Base-by-base conservation (phyloP, 2,113 vertebrate genomes). In the Amphilophus citrinellus region DNA sequence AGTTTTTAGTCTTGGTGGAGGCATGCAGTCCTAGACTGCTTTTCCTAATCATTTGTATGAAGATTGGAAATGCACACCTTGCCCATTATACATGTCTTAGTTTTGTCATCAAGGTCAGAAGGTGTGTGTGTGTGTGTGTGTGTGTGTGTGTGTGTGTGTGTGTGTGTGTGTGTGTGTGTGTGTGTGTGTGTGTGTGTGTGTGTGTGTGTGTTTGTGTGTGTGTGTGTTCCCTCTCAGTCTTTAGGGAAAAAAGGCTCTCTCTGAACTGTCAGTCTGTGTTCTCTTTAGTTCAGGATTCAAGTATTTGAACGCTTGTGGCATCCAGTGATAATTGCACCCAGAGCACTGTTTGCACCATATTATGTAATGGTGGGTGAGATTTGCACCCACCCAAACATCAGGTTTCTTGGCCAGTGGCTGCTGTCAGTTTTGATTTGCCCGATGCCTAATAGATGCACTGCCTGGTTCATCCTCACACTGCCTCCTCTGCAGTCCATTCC, bases 371-470 rank as follows among this genome's bases (percentile, higher is more conserved):
- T 14, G 3, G 18, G 76, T 61, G 37, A 86, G 71, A 81, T 73
- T n/a, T 58, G 80, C 77, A 57, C 76, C 56, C 85, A 37, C 50
- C 50, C 77, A 61, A 76, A 80, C 80, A 62, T 68, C 44, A 30
- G 80, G 60, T 75, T 60, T 87, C 66, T 20, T 56, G 8, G 32
- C 61, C 85, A 80, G 39, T 32, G 37, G 81, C 76, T 77, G 82
- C 88, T 92, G 88, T 93, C 87, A 61, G 63, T 56, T 86, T 77
- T 79, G n/a, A 87, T 94, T 89, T 81, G 56, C 58, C 24, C 0
- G 10, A 22, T 44, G 30, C n/a, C 32, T 61, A 60, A 78, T 42
- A 5, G 82, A 88, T 57, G 47, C 37, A 30, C 63, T 57, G 88
- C 80, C 76, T 62, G 59, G 17, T 79, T 65, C 62, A 57, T 71